Conservation (phyloP, 1,140 invertebrate genomes). For the Phenacoccus solenopsis region DNA sequence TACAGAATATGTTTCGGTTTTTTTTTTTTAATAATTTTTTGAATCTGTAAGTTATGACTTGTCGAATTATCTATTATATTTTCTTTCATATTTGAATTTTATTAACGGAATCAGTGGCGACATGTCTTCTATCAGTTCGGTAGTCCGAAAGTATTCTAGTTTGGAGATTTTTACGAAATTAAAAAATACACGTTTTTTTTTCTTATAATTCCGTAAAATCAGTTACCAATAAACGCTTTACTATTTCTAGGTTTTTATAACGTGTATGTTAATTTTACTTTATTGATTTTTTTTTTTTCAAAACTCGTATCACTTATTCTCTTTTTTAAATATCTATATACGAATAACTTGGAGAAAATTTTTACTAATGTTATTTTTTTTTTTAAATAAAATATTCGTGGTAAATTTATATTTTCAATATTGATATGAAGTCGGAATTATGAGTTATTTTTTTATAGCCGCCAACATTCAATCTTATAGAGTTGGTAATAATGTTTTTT, state of each 20-base stretch:
- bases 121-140: no score
- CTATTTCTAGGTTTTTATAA: conserved; percentile 3
- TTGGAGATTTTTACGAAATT: neutral
- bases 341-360: neutral
- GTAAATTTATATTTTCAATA: no score
- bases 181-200: neutral
- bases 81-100: neutral
- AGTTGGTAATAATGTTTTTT: no score
- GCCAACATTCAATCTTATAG: no score
- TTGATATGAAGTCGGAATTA: neutral
- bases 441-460: neutral
- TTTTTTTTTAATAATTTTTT: neutral
- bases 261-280: neutral
- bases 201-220: neutral
- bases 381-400: no score
- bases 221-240: conserved; percentile 2
- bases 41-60: no score
- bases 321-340: no score
- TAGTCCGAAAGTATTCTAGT: neutral
- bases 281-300: neutral
- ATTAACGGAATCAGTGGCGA: no score
- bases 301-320: no score
- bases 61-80: neutral
- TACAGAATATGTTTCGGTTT: neutral
- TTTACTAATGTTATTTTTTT: neutral